phyloP scores from a whole-genome alignment of 35 echinoderm and acorn worm genomes.

The Ophioderma brevispina region DNA sequence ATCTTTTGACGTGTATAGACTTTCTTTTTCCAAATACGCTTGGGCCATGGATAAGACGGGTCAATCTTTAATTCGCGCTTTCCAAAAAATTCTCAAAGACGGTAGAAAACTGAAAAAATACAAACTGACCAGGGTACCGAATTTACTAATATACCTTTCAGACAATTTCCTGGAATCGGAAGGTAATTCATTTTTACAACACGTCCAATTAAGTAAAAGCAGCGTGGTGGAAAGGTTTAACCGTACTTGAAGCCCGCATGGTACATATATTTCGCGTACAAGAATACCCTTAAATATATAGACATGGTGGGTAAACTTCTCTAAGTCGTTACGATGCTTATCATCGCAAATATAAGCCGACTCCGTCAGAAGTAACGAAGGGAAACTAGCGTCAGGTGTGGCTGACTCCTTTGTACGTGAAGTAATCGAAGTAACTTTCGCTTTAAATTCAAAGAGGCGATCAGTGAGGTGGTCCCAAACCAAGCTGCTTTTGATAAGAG shows the following conservation, averaged over 20 bases:
- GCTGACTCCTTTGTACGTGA: conserved; percentile 32
- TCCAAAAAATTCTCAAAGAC: conserved; percentile 19
- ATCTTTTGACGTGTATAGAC: conserved; percentile 38
- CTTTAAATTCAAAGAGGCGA: conserved; percentile 23
- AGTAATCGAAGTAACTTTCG: neutral
- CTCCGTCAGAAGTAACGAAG: conserved; percentile 20
- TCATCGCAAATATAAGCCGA: conserved; percentile 53
- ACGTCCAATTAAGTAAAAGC: conserved; percentile 53
- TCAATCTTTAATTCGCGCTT: conserved; percentile 3
- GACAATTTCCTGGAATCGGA: neutral
- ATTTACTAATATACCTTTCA: conserved; percentile 6
- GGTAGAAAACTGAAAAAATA: conserved; percentile 6
- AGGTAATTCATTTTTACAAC: conserved; percentile 44
- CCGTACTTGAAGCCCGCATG: conserved; percentile 31
- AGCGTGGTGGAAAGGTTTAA: conserved; percentile 47
- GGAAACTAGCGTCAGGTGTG: conserved; percentile 58
- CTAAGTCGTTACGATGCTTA: neutral
- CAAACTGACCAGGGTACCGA: conserved; percentile 41
- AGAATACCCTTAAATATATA: neutral
- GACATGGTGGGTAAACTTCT: conserved; percentile 14
- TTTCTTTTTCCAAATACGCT: conserved; percentile 38
- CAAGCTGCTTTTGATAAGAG: conserved; percentile 5
- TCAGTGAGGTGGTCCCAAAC: conserved; percentile 22
- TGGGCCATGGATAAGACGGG: conserved; percentile 53
- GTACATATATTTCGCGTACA: conserved; percentile 41